Conservation (phyloP, 2,797 vertebrate species). For the Scolopax bukidnonensis region DNA sequence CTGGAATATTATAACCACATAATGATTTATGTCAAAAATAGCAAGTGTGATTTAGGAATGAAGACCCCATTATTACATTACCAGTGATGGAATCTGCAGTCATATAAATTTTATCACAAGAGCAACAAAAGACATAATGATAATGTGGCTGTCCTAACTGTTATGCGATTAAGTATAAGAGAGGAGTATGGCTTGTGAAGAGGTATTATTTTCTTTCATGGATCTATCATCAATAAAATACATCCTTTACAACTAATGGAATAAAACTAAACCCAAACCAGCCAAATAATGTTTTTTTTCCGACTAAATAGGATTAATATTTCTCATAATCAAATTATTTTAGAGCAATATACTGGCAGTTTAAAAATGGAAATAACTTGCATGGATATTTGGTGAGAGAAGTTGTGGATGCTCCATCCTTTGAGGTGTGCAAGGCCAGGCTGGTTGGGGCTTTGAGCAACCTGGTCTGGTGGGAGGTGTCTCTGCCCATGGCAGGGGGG, state of each 20-base stretch:
- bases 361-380: not conserved
- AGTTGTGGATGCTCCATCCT: too few species aligned
- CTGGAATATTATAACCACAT: not conserved
- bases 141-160: not conserved
- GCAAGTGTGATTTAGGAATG: constrained; percentile 1
- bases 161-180: not conserved
- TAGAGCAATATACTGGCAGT: not conserved
- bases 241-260: not conserved
- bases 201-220: not conserved
- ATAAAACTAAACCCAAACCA: not conserved
- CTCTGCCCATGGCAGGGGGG: too few species aligned
- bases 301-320: not conserved
- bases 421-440: too few species aligned
- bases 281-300: not conserved
- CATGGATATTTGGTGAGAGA: too few species aligned
- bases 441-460: too few species aligned
- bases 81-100: not conserved
- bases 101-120: not conserved
- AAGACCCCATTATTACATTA: constrained; percentile 7
- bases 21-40: not conserved
- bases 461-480: too few species aligned
- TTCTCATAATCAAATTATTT: not conserved
- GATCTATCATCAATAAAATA: not conserved
- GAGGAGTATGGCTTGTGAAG: not conserved
- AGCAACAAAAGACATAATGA: not conserved